Conservation (phyloP, 2,888 invertebrate species). For the Eupithecia vulgata region DNA sequence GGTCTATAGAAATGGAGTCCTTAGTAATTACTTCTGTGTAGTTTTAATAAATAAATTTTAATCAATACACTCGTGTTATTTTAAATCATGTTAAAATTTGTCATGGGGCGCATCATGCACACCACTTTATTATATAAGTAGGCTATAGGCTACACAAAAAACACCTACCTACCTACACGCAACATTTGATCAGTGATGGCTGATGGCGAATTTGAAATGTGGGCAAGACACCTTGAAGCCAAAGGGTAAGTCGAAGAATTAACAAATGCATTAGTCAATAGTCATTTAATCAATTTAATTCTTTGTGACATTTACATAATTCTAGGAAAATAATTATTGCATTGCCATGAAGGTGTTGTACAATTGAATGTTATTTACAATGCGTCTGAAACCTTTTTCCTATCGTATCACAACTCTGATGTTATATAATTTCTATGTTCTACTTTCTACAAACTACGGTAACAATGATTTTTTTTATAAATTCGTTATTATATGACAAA, state of each 20-base stretch:
- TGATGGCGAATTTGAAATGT: neutral
- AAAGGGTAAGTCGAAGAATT: neutral
- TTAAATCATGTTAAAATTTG: neutral
- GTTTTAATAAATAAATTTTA: slow-evolving; percentile 77
- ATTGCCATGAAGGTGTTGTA: slow-evolving; percentile 47
- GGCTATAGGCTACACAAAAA: neutral
- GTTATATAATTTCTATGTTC: slow-evolving; percentile 58
- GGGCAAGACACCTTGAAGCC: neutral
- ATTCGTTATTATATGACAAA: slow-evolving; percentile 75
- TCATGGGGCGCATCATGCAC: neutral
- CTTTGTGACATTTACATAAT: slow-evolving; percentile 52
- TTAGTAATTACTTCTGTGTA: slow-evolving; percentile 76
- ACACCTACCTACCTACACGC: neutral
- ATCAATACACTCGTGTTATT: slow-evolving; percentile 54
- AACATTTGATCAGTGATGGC: neutral
- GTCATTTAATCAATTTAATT: slow-evolving; percentile 57
- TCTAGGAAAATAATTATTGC: slow-evolving; percentile 46
- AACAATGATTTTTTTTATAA: slow-evolving; percentile 76
- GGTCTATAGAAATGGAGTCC: slow-evolving; percentile 61
- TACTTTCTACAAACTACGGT: slow-evolving; percentile 74
- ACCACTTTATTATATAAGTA: neutral
- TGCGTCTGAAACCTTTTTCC: slow-evolving; percentile 47
- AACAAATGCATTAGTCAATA: slow-evolving; percentile 42
- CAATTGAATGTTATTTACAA: slow-evolving; percentile 54
- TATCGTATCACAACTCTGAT: slow-evolving; percentile 62